These are phyloP conservation scores for Cosmia trapezina DNA, from an alignment of 2,888 invertebrate genomes.

Conservation along the genomic window DNA sequence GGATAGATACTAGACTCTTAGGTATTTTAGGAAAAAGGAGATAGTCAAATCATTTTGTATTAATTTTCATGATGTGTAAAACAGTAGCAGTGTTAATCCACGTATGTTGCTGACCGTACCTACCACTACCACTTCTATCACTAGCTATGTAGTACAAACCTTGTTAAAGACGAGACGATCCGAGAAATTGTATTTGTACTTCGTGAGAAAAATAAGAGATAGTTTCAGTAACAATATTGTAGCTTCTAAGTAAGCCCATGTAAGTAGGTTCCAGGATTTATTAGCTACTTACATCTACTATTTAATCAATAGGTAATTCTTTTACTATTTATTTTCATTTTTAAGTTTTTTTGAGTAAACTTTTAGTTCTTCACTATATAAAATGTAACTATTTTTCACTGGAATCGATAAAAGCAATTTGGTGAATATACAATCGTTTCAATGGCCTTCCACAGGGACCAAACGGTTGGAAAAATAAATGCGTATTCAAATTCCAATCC, in stretches of 20 bases:
- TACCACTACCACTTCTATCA: too few relatives aligned
- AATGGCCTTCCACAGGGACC: not conserved
- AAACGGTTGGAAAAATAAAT: conserved; percentile 18
- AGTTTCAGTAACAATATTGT: not conserved
- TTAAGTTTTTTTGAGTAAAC: not conserved
- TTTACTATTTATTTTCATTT: not conserved
- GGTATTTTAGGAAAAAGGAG: too few relatives aligned
- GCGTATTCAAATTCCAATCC: conserved; percentile 33
- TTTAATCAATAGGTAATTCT: not conserved
- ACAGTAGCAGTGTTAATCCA: too few relatives aligned
- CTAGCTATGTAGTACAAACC: too few relatives aligned
- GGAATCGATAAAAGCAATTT: conserved; percentile 26
- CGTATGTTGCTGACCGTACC: too few relatives aligned
- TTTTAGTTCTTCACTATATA: not conserved
- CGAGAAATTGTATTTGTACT: too few relatives aligned
- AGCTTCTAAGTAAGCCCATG: not conserved
- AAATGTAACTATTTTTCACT: not conserved
- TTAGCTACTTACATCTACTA: not conserved
- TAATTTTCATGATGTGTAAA: too few relatives aligned
- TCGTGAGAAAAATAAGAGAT: not conserved
- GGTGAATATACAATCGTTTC: not conserved
- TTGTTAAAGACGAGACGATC: too few relatives aligned
- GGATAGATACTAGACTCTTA: too few relatives aligned
- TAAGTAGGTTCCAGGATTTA: not conserved
- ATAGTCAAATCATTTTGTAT: too few relatives aligned